Percentiles rank a stretch among this genome's conserved stretches.
Conservation (phyloP, 2,888 invertebrate genomes). For the Tetranychus truncatus region DNA sequence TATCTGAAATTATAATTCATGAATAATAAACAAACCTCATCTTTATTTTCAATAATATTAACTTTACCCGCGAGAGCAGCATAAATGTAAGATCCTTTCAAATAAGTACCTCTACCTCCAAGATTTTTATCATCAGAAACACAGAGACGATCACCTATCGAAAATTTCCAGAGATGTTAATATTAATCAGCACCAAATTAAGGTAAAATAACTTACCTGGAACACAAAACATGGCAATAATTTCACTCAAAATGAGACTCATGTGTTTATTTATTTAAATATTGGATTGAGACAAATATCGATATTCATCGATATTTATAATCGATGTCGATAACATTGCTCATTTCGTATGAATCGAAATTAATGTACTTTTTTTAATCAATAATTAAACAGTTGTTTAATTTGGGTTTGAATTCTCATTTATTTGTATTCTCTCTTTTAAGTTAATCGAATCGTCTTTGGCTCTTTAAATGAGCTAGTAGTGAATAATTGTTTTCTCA, state of each 20-base stretch:
- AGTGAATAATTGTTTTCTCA: too few species aligned
- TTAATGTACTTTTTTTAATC: too few species aligned
- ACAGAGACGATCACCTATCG: slow-evolving; percentile 52
- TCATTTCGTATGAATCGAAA: too few species aligned
- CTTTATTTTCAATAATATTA: slow-evolving; percentile 42
- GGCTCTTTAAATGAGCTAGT: too few species aligned
- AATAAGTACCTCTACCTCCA: slow-evolving; percentile 66
- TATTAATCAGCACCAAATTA: neutral
- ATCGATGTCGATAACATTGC: too few species aligned
- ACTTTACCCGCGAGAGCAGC: slow-evolving; percentile 63
- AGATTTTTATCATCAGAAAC: slow-evolving; percentile 46
- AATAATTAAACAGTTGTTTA: too few species aligned
- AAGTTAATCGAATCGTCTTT: too few species aligned
- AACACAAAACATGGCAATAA: slow-evolving; percentile 25
- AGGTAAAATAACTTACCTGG: slow-evolving; percentile 31
- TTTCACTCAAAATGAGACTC: neutral
- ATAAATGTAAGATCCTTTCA: slow-evolving; percentile 64
- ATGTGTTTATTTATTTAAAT: neutral
- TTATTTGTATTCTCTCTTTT: too few species aligned
- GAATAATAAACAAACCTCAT: slow-evolving; percentile 29
- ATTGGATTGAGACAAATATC: too few species aligned
- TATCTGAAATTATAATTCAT: neutral
- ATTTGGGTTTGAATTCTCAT: too few species aligned
- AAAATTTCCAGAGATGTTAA: neutral
- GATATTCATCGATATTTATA: too few species aligned